Evolutionary conservation across 1,140 invertebrate species (phyloP), one percentile per base, ranked within the genome.

Genomic region (Hyles euphorbiae): DNA sequence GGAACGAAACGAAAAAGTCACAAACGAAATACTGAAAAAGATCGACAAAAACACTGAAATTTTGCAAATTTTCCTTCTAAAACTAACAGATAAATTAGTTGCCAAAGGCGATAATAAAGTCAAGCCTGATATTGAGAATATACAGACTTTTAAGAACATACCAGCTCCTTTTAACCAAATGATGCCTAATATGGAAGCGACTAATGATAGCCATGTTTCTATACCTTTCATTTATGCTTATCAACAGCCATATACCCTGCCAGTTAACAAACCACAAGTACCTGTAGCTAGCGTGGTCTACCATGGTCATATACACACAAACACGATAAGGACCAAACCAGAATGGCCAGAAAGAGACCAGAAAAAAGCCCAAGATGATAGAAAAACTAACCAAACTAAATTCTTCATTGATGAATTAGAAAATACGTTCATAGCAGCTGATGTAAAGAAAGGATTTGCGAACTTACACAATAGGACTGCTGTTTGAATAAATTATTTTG

Each of bases 31-130:
- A 36, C 58, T 83, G 47, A 63, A 66, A 5, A 74, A 78, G 53
- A 73, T 83, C 3, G 71, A 81, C 53, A 66, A 56, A 59, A 81
- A 83, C 32, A 79, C 80, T 7, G 63, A 71, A 33, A 62, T 79
- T 22, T 46, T 83, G 7, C 65, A 75, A 54, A 34, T 34, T 5
- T 81, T 79, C 55, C 56, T 83, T 7, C 34, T 61, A 46, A 81
- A 76, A 68, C 40, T 83, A n/a, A 56, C 67, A 7, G 65, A 67
- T 5, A 57, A 56, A 46, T 53, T 57, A 36, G 22, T 43, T 7
- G 12, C 44, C 3, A 48, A 48, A 34, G 0, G 36, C 1, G 46
- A 57, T 11, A 43, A 34, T 22, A n/a, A 45, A 10, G 33, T 3
- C 7, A 60, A 51, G 56, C n/a, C 1, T 22, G 12, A 40, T 58